phyloP scores from a whole-genome alignment of 1,140 invertebrate species.

The Wasmannia auropunctata region DNA sequence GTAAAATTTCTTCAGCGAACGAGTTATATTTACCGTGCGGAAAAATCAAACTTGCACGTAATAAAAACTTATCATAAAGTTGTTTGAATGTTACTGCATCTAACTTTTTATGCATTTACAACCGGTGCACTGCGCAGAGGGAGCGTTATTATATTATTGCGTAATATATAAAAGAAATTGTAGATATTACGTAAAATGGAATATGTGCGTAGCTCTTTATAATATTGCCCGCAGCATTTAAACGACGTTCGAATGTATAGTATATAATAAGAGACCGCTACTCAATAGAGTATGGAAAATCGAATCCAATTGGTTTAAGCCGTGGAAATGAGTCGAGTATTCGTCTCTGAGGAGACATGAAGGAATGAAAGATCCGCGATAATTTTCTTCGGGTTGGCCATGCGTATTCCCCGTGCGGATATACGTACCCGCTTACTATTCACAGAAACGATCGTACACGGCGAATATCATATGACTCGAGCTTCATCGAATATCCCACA shows the following conservation, averaged over 20 bases:
- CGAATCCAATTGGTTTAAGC: neutral
- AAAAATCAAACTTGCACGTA: conserved; percentile 2
- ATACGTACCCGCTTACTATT: conserved; percentile 30
- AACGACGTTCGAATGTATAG: neutral
- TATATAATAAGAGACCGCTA: neutral
- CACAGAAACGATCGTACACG: conserved; percentile 33
- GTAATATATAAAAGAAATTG: neutral
- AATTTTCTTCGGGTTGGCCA: conserved; percentile 46
- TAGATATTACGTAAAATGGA: neutral
- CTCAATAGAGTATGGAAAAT: neutral
- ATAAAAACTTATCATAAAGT: neutral
- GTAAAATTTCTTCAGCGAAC: neutral
- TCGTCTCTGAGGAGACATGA: conserved; percentile 46
- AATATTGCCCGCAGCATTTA: conserved; percentile 1
- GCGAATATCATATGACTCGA: conserved; percentile 49
- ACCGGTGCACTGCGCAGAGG: neutral
- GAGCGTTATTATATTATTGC: neutral
- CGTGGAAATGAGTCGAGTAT: conserved; percentile 27
- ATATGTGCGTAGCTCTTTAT: neutral
- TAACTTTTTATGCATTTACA: neutral
- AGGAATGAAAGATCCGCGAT: conserved; percentile 51
- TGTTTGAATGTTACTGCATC: neutral
- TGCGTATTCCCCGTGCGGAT: conserved; percentile 46
- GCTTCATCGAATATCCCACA: conserved; percentile 43
- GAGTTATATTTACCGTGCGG: neutral